Conservation (phyloP, 2,888 invertebrate genomes). For the Pelosia muscerda region DNA sequence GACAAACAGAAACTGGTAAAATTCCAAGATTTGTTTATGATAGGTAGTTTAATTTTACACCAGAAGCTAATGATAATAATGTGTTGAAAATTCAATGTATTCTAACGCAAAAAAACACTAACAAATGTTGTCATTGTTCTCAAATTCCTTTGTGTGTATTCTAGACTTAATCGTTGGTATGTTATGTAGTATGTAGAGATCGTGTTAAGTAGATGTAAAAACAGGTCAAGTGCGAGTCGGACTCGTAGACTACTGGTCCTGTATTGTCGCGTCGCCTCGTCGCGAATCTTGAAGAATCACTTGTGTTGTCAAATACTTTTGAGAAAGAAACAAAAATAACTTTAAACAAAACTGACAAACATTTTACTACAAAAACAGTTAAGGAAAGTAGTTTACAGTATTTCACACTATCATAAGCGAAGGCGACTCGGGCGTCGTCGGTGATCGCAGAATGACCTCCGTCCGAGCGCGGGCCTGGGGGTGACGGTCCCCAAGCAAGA, state of each 20-base stretch:
- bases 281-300: no score
- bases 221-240: neutral
- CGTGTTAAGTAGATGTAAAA: neutral
- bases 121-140: neutral
- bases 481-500: no score
- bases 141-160: slow-evolving; percentile 6
- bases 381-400: no score
- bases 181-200: slow-evolving; percentile 9
- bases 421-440: no score
- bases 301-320: no score
- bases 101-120: neutral
- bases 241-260: neutral
- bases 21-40: slow-evolving; percentile 4
- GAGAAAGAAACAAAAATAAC: no score
- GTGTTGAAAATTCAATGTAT: neutral
- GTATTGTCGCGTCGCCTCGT: neutral
- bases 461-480: no score
- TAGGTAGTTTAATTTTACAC: neutral
- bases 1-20: neutral
- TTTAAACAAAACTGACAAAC: no score
- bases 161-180: slow-evolving; percentile 9
- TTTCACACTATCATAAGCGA: no score
- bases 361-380: no score
- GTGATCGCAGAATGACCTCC: no score
- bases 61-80: neutral